Conservation (phyloP, 1,140 invertebrate genomes). For the Diplogasteroides magnus region DNA sequence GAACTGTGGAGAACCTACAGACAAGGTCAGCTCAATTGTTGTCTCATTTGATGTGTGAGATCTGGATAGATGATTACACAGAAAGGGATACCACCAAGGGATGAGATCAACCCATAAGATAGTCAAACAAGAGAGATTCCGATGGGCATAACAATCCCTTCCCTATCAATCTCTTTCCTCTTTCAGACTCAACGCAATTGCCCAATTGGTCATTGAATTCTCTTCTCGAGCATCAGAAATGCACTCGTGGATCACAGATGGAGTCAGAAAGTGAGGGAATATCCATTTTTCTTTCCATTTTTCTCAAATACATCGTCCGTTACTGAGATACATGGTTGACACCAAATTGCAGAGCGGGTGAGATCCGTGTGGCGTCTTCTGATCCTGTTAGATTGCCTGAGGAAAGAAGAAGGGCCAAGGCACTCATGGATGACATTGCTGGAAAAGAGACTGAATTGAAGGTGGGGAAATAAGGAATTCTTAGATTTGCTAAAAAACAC, state of each 20-base stretch:
- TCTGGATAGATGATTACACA: too few species aligned
- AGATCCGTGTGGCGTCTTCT: background rate
- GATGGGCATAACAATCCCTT: too few species aligned
- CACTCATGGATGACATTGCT: slow-evolving; percentile 2
- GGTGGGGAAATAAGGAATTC: too few species aligned
- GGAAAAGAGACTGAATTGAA: slow-evolving; percentile 8
- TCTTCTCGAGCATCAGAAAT: slow-evolving; percentile 21
- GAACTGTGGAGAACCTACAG: slow-evolving; percentile 23
- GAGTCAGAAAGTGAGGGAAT: slow-evolving; percentile 11
- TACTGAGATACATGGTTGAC: too few species aligned
- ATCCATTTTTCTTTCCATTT: slow-evolving; percentile 6
- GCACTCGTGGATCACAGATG: slow-evolving; percentile 36
- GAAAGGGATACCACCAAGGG: too few species aligned
- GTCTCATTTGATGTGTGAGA: background rate
- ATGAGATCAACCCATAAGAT: too few species aligned
- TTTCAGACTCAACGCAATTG: slow-evolving; percentile 30
- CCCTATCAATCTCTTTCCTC: too few species aligned
- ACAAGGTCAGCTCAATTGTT: background rate
- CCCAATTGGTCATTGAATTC: slow-evolving; percentile 29
- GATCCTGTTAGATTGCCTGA: background rate
- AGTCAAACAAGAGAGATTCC: too few species aligned
- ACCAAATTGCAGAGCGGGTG: slow-evolving; percentile 5
- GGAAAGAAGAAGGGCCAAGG: slow-evolving; percentile 3
- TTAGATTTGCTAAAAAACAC: too few species aligned
- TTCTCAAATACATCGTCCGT: too few species aligned